These are phyloP conservation scores for Upupa epops DNA, from an alignment of 2,113 vertebrate genomes.

Conservation along the genomic window DNA sequence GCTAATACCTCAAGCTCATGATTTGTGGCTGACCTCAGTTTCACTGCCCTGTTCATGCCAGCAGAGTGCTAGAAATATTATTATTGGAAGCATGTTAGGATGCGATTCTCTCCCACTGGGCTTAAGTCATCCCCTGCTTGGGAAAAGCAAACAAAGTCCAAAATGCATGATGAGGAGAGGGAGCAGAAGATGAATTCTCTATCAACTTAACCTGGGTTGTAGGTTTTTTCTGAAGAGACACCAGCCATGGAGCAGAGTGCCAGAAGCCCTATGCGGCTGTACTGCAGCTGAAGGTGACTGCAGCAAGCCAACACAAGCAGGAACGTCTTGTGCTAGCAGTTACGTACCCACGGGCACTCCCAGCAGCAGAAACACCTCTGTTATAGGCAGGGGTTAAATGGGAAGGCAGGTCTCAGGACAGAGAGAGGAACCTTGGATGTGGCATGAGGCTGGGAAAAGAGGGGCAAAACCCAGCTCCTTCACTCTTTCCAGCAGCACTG, in stretches of 20 bases:
- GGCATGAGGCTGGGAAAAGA: neutral
- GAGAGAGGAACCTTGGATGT: neutral
- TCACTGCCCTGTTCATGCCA: neutral
- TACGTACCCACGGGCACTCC: fast-evolving
- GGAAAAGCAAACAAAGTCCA: neutral
- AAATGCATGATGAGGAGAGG: neutral
- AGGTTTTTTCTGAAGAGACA: neutral
- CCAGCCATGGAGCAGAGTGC: neutral
- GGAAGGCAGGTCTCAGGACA: neutral
- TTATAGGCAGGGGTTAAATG: fast-evolving
- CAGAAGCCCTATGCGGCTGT: fast-evolving
- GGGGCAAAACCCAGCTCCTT: neutral
- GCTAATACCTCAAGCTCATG: neutral
- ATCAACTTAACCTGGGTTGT: neutral
- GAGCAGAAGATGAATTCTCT: neutral
- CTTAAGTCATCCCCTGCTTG: neutral
- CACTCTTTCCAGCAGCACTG: neutral
- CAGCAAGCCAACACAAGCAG: fast-evolving
- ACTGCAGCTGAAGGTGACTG: neutral
- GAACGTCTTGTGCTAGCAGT: neutral
- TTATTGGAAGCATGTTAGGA: neutral
- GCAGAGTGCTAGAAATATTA: neutral
- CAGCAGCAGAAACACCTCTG: neutral
- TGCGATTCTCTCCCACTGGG: neutral
- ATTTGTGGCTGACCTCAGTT: neutral